phyloP scores from a whole-genome alignment of 2,797 vertebrate genomes.

The Rhinichthys osculus region DNA sequence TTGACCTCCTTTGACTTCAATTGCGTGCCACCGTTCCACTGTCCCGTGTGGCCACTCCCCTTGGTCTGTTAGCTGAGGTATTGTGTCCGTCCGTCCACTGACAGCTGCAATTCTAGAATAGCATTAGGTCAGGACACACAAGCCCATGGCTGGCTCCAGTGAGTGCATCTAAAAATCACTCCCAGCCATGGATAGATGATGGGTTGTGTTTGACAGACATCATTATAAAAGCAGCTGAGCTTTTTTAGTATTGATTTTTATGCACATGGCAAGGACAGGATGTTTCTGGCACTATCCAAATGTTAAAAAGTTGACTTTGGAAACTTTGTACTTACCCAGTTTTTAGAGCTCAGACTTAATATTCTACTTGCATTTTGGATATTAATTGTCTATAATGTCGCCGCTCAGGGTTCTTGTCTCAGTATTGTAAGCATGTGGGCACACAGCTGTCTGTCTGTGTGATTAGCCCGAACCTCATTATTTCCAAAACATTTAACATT shows the following conservation, averaged over 20 bases:
- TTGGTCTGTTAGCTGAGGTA: slow-evolving; percentile 16
- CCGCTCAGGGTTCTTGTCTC: slow-evolving; percentile 22
- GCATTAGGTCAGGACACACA: slow-evolving; percentile 48
- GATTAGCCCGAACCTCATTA: slow-evolving; percentile 35
- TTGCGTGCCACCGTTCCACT: slow-evolving; percentile 29
- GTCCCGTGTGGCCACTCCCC: neutral
- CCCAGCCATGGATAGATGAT: slow-evolving; percentile 23
- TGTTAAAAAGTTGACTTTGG: slow-evolving; percentile 17
- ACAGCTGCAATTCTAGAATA: slow-evolving; percentile 61
- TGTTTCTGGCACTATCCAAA: slow-evolving; percentile 3
- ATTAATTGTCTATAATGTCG: slow-evolving; percentile 44
- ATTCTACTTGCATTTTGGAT: slow-evolving; percentile 46
- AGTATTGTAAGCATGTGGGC: slow-evolving; percentile 26
- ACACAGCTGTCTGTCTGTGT: slow-evolving; percentile 35
- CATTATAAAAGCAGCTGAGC: slow-evolving; percentile 14
- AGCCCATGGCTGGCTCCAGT: slow-evolving; percentile 20
- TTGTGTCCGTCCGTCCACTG: slow-evolving; percentile 49
- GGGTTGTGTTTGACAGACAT: slow-evolving; percentile 33
- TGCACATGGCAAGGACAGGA: slow-evolving; percentile 36
- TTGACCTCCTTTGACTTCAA: slow-evolving; percentile 46
- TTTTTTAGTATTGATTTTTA: slow-evolving; percentile 46
- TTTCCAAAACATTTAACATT: slow-evolving; percentile 50
- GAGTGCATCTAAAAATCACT: slow-evolving; percentile 37
- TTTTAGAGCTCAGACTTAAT: slow-evolving; percentile 48
- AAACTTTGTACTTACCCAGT: neutral